Conservation (phyloP, 2,888 invertebrate species). For the Opisthograptis luteolata region DNA sequence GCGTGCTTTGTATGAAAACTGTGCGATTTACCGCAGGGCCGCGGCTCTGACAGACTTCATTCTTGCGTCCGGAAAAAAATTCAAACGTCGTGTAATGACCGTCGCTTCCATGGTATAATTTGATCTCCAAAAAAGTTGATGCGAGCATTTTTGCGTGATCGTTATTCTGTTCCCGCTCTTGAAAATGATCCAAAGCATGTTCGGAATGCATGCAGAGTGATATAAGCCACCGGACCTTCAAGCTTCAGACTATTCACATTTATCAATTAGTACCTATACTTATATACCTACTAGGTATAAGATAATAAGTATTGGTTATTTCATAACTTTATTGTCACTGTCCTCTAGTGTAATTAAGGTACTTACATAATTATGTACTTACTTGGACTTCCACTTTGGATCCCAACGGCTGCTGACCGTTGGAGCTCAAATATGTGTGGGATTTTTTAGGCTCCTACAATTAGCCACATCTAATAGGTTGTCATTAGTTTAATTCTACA, state of each 20-base stretch:
- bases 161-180: conserved; percentile 44
- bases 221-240: background rate
- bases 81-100: conserved; percentile 61
- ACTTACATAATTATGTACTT: no score
- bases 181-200: conserved; percentile 26
- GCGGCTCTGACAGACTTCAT: conserved; percentile 43
- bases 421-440: no score
- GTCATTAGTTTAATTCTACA: no score
- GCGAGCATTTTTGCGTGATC: conserved; percentile 58
- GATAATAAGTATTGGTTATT: no score
- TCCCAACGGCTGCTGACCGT: no score
- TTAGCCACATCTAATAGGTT: no score
- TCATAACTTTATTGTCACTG: no score
- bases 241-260: background rate
- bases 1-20: conserved; percentile 18
- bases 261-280: no score
- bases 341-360: no score
- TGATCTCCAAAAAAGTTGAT: conserved; percentile 52
- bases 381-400: no score
- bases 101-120: conserved; percentile 59
- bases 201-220: conserved; percentile 3
- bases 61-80: conserved; percentile 54
- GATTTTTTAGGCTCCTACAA: no score
- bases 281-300: no score
- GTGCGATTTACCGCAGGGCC: conserved; percentile 16